phyloP scores from a whole-genome alignment of 2,888 invertebrate species.

The Drosophila mulleri region DNA sequence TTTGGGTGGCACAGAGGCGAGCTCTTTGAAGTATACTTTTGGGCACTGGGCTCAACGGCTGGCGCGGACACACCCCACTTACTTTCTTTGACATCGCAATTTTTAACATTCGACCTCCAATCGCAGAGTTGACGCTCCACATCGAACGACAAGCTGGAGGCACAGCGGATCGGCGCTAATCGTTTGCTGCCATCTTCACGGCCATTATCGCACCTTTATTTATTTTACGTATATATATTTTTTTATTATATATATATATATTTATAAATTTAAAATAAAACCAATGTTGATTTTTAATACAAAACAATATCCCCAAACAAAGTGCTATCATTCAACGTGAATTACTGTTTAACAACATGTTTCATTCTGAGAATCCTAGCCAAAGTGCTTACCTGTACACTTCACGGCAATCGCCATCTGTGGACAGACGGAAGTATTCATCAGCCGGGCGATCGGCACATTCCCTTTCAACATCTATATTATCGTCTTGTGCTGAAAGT shows the following conservation, averaged over 20 bases:
- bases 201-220: constrained; percentile 94
- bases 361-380: constrained; percentile 1
- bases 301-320: constrained; percentile 42
- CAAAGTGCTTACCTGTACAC: constrained; percentile 91
- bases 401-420: constrained; percentile 95
- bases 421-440: constrained; percentile 94
- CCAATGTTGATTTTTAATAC: not conserved
- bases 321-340: constrained; percentile 2
- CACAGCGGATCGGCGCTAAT: constrained; percentile 95
- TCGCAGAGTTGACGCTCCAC: constrained; percentile 97
- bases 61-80: constrained; percentile 87
- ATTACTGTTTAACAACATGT: constrained; percentile 5
- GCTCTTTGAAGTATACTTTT: constrained; percentile 38
- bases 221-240: constrained; percentile 21
- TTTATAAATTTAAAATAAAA: constrained; percentile 24
- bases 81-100: constrained; percentile 97
- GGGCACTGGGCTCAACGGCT: constrained; percentile 47
- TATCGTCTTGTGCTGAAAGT: constrained; percentile 85
- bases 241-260: no score
- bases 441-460: constrained; percentile 95
- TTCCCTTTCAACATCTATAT: constrained; percentile 91
- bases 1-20: constrained; percentile 36
- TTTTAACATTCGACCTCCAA: constrained; percentile 98
- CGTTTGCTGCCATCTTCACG: constrained; percentile 94
- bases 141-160: constrained; percentile 96